Evolutionary conservation across 2,113 vertebrate species (phyloP), one percentile per base, ranked within the genome.

Genomic region (Barnardius zonarius): DNA sequence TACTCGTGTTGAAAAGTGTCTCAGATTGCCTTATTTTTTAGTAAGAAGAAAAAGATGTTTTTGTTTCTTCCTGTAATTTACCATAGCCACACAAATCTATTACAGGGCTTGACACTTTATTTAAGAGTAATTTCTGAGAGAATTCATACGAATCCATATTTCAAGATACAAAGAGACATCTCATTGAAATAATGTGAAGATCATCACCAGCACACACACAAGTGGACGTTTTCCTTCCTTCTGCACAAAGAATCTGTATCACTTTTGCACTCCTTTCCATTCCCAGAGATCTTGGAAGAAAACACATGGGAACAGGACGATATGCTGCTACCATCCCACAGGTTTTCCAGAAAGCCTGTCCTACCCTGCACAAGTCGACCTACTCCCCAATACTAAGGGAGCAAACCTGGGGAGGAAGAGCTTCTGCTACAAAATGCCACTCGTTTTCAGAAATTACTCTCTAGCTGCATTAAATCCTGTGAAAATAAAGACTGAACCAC

Each of bases 31-130:
- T 41, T 76, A 61, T 69, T 89, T 93, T 94, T 92, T 22, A 51
- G 73, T 54, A 73, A 89, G 66, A 83, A 92, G 35, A 79, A 94
- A 95, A 83, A 95, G 90, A 88, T 73, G 59, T 18, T 84, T 90
- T 91, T 95, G 54, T 77, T 96, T 88, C 70, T 86, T 89, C 73
- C 86, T 95, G 83, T 82, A 94, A 95, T 94, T 97, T 96, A 62
- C 93, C 93, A 93, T 68, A 94, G 80, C 46, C 81, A 92, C 93
- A 91, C 52, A 95, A 95, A 91, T 84, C 73, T 96, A 62, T 94
- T 92, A 82, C 52, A 76, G 54, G 67, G 31, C 74, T 89, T 96
- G 92, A 94, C 92, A 90, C 30, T 62, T 96, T 82, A 86, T 92
- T 95, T 93, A 95, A 86, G 86, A 87, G 86, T 95, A 84, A 89